Evolutionary conservation across 2,797 vertebrate genomes (phyloP).

Genomic region (Ciconia nigra): DNA sequence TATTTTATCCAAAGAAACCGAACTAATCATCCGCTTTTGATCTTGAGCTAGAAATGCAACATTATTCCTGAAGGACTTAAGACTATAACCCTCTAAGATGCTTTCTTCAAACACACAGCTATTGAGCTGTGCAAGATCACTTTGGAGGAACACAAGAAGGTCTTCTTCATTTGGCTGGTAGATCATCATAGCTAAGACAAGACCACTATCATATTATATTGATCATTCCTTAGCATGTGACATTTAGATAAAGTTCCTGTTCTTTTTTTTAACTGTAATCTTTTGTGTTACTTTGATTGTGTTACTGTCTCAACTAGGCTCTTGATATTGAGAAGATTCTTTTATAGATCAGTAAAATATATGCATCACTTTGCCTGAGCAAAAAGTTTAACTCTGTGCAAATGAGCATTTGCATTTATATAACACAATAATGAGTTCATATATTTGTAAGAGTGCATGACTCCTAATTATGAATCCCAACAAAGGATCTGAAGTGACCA

Average conservation of each 20-base stretch:
- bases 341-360: neutral
- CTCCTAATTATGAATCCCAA: neutral
- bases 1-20: neutral
- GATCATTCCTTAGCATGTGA: neutral
- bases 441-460: neutral
- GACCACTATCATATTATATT: neutral
- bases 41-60: neutral
- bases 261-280: neutral
- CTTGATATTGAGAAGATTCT: neutral
- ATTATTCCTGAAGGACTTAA: neutral
- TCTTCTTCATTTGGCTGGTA: neutral
- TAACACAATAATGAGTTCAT: neutral
- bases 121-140: neutral
- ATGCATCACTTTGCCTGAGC: neutral
- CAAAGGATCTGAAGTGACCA: neutral
- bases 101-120: neutral
- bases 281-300: neutral
- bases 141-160: neutral
- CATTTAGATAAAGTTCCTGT: neutral
- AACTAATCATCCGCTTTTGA: neutral
- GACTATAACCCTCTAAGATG: neutral
- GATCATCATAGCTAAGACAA: neutral
- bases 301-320: neutral
- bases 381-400: neutral
- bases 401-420: neutral